Conservation (phyloP, 2,888 invertebrate species). For the Diplazon laetatorius region DNA sequence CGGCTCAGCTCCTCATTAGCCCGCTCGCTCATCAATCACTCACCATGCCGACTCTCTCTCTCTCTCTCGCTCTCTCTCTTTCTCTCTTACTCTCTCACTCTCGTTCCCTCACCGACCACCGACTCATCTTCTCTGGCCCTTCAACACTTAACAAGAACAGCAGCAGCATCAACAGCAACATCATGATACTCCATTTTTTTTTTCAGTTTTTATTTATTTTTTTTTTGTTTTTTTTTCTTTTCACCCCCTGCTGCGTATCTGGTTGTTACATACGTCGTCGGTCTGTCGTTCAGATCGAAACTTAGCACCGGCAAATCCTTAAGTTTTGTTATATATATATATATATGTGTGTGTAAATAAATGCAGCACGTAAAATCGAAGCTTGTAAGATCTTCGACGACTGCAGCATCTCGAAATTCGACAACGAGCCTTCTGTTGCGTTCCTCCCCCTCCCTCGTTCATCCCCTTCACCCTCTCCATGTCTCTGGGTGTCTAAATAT, state of each 20-base stretch:
- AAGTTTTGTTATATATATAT: no score
- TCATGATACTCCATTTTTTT: conserved; percentile 17
- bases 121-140: conserved; percentile 74
- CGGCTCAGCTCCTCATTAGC: conserved; percentile 82
- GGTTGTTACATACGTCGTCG: conserved; percentile 55
- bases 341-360: conserved; percentile 31
- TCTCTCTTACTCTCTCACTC: no score
- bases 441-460: no score
- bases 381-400: conserved; percentile 47
- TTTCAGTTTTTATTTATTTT: no score
- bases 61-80: no score
- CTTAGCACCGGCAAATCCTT: conserved; percentile 13
- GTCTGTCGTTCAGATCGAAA: conserved; percentile 41
- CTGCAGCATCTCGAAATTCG: conserved; percentile 23
- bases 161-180: conserved; percentile 32
- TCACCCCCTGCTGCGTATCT: conserved; percentile 17
- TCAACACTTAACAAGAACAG: conserved; percentile 38
- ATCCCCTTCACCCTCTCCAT: conserved; percentile 57
- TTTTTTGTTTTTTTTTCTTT: conserved; percentile 20
- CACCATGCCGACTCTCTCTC: conserved; percentile 69
- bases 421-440: neutral
- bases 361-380: conserved; percentile 45
- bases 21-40: conserved; percentile 82
- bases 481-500: conserved; percentile 78
- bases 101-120: no score